Base-by-base conservation (phyloP, 2,797 vertebrate genomes). In the Enteromius radiatus region DNA sequence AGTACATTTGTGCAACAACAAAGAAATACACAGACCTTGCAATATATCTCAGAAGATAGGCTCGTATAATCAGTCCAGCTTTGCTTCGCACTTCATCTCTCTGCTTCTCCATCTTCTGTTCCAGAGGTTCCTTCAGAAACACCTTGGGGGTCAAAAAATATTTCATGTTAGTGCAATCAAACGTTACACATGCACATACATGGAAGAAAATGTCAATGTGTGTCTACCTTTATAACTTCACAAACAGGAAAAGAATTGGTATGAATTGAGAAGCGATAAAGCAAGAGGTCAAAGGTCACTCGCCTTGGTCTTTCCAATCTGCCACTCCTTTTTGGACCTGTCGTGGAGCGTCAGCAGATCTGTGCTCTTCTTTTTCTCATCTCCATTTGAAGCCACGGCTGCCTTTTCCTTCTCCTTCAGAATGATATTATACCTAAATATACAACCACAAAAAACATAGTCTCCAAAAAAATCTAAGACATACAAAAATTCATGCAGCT, bases 251-350 rank as follows among this genome's bases (percentile, higher is more conserved):
- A 38, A 36, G 36, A 36, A 36, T 8, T 8, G 36, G 1, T 8
- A n/a, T 54, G 36, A 54, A 36, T 9, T 38, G 3, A 54, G 31
- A 74, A 45, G 5, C 0, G 49, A 19, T 28, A 12, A 33, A n/a
- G 8, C 3, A 38, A 63, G 33, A 41, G 14, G 54, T 23, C 28
- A 69, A n/a, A 33, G 49, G 15, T 75, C 15, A 54, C 71, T 87
- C 91, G 96, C 97, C 95, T 98, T 98, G 69, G 95, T 97, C 92
- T 97, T 98, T 31, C 97, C 97, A 56, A 97, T 47, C 89, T 97
- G 96, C 97, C 97, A 98, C 52, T 95, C 94, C 38, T 94, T 96
- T 89, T 94, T 96, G 61, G 92, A 92, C 69, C 90, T 92, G 88
- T 97, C 95, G 26, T 96, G 95, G 80, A 86, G 91, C 45, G 89